Percentiles rank a stretch among this genome's conserved stretches.
These are phyloP conservation scores for Buteo buteo DNA, from an alignment of 2,113 vertebrate genomes.

Conservation along the genomic window DNA sequence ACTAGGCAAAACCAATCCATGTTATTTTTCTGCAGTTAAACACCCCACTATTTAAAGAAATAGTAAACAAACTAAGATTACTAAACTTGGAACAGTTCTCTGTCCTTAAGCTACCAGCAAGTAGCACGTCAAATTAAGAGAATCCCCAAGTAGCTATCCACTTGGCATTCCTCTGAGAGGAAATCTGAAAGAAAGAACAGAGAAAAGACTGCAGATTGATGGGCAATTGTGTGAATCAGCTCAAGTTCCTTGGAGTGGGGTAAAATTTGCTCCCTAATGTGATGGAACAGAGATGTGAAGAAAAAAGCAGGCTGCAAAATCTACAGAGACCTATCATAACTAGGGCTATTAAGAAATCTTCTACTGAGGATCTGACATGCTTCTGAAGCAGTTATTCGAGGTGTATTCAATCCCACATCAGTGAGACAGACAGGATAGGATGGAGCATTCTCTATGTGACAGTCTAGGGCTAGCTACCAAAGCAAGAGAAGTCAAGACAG, in stretches of 20 bases:
- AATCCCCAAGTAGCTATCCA: background rate
- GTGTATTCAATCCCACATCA: background rate
- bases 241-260: background rate
- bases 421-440: background rate
- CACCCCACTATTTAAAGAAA: background rate
- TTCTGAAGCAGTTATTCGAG: background rate
- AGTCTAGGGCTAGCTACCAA: background rate
- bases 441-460: background rate
- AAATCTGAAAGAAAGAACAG: background rate
- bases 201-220: background rate
- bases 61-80: background rate
- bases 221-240: background rate
- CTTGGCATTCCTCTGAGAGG: background rate
- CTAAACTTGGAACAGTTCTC: background rate
- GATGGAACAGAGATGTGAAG: background rate
- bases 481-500: background rate
- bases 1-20: background rate
- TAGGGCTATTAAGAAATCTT: background rate
- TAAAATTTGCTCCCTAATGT: background rate
- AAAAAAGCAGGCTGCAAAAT: background rate
- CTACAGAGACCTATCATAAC: background rate
- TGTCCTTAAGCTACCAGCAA: background rate
- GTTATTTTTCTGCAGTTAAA: background rate
- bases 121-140: background rate
- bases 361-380: background rate